Evolutionary conservation across 2,797 vertebrate species (phyloP), one percentile per base, ranked within the genome.

Genomic region (Sebastolobus altivelis): DNA sequence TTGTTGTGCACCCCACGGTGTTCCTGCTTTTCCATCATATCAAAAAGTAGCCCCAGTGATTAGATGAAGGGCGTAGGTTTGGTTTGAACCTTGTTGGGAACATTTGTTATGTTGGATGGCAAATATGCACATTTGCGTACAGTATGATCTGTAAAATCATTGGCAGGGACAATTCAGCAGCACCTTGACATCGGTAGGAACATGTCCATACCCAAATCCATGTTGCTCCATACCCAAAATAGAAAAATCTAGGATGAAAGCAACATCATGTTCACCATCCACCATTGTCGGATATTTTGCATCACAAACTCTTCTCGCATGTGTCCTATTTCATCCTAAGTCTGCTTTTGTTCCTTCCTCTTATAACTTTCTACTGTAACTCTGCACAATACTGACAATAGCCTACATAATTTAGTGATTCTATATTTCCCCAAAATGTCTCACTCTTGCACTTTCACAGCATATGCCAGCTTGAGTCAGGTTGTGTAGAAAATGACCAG

Each of bases 401-500:
- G 2, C 35, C n/a, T 35, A 3, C n/a, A 68, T 59, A 1, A 37
- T 60, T 66, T 31, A 38, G 6, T 33, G 12, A 29, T 72, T 18
- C 16, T 16, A 6, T 31, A 13, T 59, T 11, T 13, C 37, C 60
- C 62, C 46, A 27, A 46, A 43, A 60, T 71, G 22, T 56, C 29
- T 79, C 35, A 40, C n/a, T 75, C 33, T 12, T 59, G n/a, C 43
- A 29, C 35, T 25, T 60, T 27, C 56, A 31, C 38, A 52, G 37
- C 62, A 8, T n/a, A 5, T 68, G 68, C 43, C 75, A 72, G 63
- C 75, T 46, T 38, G 75, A 68, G 46, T 71, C 60, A 22, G 20
- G 12, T 22, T 71, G 75, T 80, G 54, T 54, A 40, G 69, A 80
- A 73, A 80, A 56, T 65, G 68, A 82, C 73, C 86, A 83, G 85